Evolutionary conservation across 2,797 vertebrate genomes (phyloP), one percentile per base, ranked within the genome.

Genomic region (Caiman crocodilus): DNA sequence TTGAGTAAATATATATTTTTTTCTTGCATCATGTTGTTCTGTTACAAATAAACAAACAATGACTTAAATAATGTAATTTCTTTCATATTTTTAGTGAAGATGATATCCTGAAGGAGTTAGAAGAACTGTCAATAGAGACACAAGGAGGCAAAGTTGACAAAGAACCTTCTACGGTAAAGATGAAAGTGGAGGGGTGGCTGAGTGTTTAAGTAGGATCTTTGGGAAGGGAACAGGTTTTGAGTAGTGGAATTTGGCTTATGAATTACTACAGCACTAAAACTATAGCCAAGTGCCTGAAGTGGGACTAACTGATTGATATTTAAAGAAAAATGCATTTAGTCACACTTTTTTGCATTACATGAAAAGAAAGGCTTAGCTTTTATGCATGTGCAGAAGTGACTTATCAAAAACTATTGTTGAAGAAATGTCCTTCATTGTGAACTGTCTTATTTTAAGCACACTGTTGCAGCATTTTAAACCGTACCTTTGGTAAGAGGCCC

Each of bases 41-140:
- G 3, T 65, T 90, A 10, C 87, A 69, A 20, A 79, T 85, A 93
- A 83, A 0, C 50, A 81, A 16, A n/a, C 50, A 59, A 18, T 92
- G 79, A 78, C 82, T 89, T 42, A 87, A 88, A 79, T 95, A 76
- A 67, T 1, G 0, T 91, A 87, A 93, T 80, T 95, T 83, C 67
- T 92, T 85, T 97, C 84, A 94, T 89, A 61, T 98, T 98, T 50
- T 81, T 98, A 99, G 99, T 88, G 99, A 99, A 98, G 99, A 99
- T 64, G 99, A 99, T 95, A 99, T 99, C 97, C 97, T 99, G 96
- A 99, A 99, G 97, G 99, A 99, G 96, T 96, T 99, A 94, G 99
- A 99, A 97, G 98, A 99, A 84, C 94, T 99, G 76, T 98, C 99
- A 73, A 71, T 99, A 95, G 99, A 99, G 97, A 96, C 97, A 0